phyloP scores from a whole-genome alignment of 1,140 invertebrate species.

The Megalopta genalis region DNA sequence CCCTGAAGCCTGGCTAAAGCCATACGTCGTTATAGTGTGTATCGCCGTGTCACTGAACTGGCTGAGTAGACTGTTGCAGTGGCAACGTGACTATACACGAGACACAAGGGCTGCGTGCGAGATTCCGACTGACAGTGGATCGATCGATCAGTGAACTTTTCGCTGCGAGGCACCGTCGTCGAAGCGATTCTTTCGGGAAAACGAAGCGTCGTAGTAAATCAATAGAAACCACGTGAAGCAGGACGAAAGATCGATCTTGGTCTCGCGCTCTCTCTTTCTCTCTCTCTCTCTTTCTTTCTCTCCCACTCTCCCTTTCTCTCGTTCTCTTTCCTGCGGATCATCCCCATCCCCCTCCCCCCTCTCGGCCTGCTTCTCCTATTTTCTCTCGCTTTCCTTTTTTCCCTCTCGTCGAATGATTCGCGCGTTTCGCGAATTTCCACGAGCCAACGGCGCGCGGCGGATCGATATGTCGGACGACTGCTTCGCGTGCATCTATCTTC shows the following conservation, averaged over 20 bases:
- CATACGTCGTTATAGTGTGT: constrained; percentile 22
- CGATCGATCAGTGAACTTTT: constrained; percentile 56
- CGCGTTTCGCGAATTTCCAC: constrained; percentile 26
- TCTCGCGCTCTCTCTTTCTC: neutral
- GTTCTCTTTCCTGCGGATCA: neutral
- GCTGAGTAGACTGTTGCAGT: constrained; percentile 53
- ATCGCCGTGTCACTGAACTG: constrained; percentile 61
- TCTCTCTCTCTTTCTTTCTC: neutral
- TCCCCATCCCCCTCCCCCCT: neutral
- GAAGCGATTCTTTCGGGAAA: constrained; percentile 55
- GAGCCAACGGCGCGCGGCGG: neutral
- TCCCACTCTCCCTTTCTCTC: constrained; percentile 1
- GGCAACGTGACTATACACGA: constrained; percentile 58
- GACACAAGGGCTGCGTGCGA: constrained; percentile 38
- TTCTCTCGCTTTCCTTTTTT: neutral
- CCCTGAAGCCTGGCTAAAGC: constrained; percentile 35
- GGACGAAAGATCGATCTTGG: constrained; percentile 36
- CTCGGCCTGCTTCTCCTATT: neutral
- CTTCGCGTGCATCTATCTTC: neutral
- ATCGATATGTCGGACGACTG: constrained; percentile 17
- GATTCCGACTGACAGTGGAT: constrained; percentile 57
- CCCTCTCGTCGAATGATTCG: neutral
- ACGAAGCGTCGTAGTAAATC: constrained; percentile 57
- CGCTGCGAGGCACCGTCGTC: constrained; percentile 34
- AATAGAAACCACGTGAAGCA: constrained; percentile 62